Evolutionary conservation across 2,797 vertebrate species (phyloP), one percentile per base, ranked within the genome.

Genomic region (Eremophila alpestris): DNA sequence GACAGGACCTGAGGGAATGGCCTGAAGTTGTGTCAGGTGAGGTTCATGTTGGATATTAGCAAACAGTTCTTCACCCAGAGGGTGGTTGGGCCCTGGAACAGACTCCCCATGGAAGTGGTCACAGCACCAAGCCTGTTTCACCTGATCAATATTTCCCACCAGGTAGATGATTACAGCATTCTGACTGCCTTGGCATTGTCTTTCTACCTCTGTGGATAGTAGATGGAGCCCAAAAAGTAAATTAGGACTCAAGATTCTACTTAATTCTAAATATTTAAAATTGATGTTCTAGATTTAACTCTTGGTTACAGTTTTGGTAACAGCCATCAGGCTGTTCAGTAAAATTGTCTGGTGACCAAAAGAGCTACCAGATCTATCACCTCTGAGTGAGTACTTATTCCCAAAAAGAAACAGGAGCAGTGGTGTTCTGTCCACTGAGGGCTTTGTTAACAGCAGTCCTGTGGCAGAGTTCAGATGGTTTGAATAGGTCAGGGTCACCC

Each of bases 1-100:
- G 60, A 41, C 32, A 46, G 21, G 46, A 1, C 34, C 21, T 0
- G 0, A 67, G 21, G 12, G 1, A 81, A 27, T 11, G 54, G 8
- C 12, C 10, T 60, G 24, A 30, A 30, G 14, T 5, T 80, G 29
- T 46, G 9, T 30, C 38, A 13, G 11, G 43, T 5, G 21, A 40
- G 15, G 18, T 36, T 88, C 32, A 54, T 2, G 15, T 16, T 60
- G 34, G 34, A 7, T 34, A 7, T 26, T 4, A 74, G 10, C 0
- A 11, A 15, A 32, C 9, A 4, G 5, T 60, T 81, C 4, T 34
- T 27, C 13, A 5, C 5, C 2, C 22, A 19, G 18, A 41, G 21
- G 3, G 3, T 54, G 34, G 1, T 1, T 30, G 32, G 36, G 12
- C 27, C 17, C 11, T 79, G 36, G 7, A 40, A 23, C 7, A 34